These are phyloP conservation scores for Laticauda colubrina DNA, from an alignment of 2,113 vertebrate species.

Conservation along the genomic window DNA sequence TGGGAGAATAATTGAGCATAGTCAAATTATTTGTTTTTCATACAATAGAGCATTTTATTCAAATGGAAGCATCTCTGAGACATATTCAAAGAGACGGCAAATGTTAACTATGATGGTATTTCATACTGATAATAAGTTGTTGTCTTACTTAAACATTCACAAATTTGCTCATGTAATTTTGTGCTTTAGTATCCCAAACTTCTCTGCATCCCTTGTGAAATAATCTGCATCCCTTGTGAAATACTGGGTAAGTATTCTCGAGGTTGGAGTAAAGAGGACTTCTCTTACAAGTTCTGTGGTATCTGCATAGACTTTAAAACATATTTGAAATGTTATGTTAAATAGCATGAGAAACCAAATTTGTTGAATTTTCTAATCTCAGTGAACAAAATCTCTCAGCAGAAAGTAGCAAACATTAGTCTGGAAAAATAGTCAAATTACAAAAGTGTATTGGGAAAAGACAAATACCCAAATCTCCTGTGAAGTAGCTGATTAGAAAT, in stretches of 20 bases:
- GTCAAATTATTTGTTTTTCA: not conserved
- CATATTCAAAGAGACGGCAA: not conserved
- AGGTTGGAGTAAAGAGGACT: too few relatives aligned
- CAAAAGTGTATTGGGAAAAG: not conserved
- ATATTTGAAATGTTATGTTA: not conserved
- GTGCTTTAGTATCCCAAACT: not conserved
- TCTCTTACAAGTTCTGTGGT: not conserved
- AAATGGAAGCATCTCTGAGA: not conserved
- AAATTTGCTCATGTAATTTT: not conserved
- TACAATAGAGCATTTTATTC: not conserved
- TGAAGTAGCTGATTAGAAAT: not conserved
- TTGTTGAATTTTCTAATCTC: not conserved
- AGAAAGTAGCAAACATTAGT: not conserved
- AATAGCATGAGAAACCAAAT: not conserved
- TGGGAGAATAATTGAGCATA: not conserved
- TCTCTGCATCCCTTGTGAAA: not conserved
- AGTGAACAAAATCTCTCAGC: not conserved
- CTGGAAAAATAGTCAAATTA: not conserved
- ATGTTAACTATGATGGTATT: not conserved
- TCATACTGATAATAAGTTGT: not conserved
- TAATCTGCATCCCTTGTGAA: not conserved
- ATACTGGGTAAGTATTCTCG: too few relatives aligned
- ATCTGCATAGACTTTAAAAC: not conserved
- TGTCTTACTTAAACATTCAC: not conserved
- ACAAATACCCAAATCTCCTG: not conserved